These are phyloP conservation scores for Chiloscyllium plagiosum DNA, from an alignment of 2,113 vertebrate genomes.

Conservation along the genomic window DNA sequence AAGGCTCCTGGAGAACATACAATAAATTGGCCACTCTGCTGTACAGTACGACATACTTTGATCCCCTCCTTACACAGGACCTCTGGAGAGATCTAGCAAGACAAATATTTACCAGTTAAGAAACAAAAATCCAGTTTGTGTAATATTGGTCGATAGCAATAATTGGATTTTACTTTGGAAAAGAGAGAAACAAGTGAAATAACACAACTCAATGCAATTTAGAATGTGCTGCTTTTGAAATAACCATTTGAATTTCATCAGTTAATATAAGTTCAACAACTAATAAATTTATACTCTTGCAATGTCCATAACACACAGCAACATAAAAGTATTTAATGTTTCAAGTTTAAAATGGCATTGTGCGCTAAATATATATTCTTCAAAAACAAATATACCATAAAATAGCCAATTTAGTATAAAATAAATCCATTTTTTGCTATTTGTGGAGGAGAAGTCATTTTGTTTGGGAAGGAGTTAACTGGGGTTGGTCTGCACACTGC, in stretches of 20 bases:
- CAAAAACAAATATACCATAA: not conserved
- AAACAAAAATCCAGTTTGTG: too few species aligned
- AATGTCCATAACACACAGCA: not conserved
- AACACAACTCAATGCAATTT: not conserved
- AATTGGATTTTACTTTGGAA: not conserved
- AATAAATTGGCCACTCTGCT: slow-evolving; percentile 92
- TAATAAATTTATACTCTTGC: not conserved
- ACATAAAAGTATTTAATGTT: not conserved
- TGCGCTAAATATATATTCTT: not conserved
- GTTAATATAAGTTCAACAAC: not conserved
- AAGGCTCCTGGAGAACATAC: slow-evolving; percentile 97
- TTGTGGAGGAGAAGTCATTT: not conserved
- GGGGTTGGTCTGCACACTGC: not conserved
- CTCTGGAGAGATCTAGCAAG: slow-evolving; percentile 88
- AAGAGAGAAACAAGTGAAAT: not conserved
- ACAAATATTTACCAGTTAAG: slow-evolving; percentile 33
- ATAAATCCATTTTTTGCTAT: not conserved
- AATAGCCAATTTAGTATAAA: not conserved
- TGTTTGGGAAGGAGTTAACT: not conserved
- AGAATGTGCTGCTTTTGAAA: not conserved
- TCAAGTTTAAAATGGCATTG: not conserved
- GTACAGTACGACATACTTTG: slow-evolving; percentile 91
- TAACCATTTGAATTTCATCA: not conserved
- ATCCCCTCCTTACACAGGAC: slow-evolving; percentile 93
- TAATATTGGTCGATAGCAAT: not conserved